Evolutionary conservation across 2,113 vertebrate genomes (phyloP).

Genomic region (Eurypyga helias): DNA sequence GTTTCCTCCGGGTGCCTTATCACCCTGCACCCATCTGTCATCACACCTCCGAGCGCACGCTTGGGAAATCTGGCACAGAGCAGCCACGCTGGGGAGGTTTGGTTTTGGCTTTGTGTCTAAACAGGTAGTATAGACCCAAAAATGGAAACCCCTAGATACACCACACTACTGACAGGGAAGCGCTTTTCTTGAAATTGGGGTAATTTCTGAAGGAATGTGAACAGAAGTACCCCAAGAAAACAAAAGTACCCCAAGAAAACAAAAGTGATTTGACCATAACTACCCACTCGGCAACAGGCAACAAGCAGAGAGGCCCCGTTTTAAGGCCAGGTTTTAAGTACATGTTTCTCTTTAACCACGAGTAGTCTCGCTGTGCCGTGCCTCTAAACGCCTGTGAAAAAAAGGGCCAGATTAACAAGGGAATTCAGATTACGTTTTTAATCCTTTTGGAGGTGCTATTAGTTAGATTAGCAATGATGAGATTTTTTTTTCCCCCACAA

Average conservation of each 20-base stretch:
- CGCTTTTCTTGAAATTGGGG: not conserved
- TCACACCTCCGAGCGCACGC: not conserved
- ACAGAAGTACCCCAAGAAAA: not conserved
- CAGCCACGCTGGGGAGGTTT: fast-evolving
- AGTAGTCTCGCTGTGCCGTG: not conserved
- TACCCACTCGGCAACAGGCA: not conserved
- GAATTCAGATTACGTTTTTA: not conserved
- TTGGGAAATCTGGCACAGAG: not conserved
- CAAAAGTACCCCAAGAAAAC: not conserved
- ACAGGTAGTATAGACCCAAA: not conserved
- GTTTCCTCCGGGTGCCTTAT: not conserved
- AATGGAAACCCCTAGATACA: no score
- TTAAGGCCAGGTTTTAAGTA: constrained; percentile 7
- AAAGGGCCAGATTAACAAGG: not conserved
- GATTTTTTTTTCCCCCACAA: not conserved
- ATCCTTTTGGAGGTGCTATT: not conserved
- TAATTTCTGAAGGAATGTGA: not conserved
- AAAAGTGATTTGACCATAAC: not conserved
- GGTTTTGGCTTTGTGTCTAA: not conserved
- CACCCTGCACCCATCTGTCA: not conserved
- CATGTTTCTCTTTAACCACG: not conserved
- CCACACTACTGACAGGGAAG: not conserved
- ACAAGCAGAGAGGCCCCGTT: not conserved
- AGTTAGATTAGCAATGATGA: not conserved
- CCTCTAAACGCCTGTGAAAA: not conserved